A percentile compares a stretch with the other conserved stretches of the same genome.
These are phyloP conservation scores for Ichneumoninae sp. DNA, from an alignment of 2,888 invertebrate genomes.

Conservation along the genomic window DNA sequence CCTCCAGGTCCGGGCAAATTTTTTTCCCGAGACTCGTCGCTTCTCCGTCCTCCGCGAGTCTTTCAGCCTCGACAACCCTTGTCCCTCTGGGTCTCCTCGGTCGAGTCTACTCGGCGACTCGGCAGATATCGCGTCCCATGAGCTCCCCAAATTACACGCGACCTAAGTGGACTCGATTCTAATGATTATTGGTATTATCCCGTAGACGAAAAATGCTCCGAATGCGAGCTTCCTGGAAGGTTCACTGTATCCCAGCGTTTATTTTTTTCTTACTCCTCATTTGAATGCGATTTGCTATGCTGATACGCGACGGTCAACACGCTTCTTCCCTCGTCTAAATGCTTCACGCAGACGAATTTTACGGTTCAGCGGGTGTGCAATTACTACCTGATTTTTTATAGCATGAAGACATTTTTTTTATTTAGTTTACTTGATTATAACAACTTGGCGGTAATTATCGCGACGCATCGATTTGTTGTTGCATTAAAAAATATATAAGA, in stretches of 20 bases:
- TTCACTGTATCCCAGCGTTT: slow-evolving; percentile 73
- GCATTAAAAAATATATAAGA: no score
- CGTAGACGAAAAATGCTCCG: slow-evolving; percentile 65
- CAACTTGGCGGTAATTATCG: neutral
- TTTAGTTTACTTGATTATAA: neutral
- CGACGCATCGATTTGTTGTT: no score
- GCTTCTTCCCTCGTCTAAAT: slow-evolving; percentile 16
- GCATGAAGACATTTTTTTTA: neutral
- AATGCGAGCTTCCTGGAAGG: slow-evolving; percentile 78
- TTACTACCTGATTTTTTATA: neutral
- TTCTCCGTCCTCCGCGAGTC: slow-evolving; percentile 5
- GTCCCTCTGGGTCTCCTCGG: slow-evolving; percentile 36
- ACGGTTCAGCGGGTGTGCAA: neutral
- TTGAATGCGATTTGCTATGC: slow-evolving; percentile 78
- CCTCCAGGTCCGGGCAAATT: slow-evolving; percentile 65
- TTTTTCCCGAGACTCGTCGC: slow-evolving; percentile 28
- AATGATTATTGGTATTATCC: slow-evolving; percentile 81
- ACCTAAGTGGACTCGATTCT: slow-evolving; percentile 79
- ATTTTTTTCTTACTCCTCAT: slow-evolving; percentile 76
- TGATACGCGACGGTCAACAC: slow-evolving; percentile 14
- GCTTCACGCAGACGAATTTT: slow-evolving; percentile 62
- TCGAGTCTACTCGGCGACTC: slow-evolving; percentile 42
- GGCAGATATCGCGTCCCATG: slow-evolving; percentile 75
- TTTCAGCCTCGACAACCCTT: slow-evolving; percentile 29
- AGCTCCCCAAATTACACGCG: slow-evolving; percentile 80